These are phyloP conservation scores for Graphium colonna DNA, from an alignment of 2,888 invertebrate species.

Conservation along the genomic window DNA sequence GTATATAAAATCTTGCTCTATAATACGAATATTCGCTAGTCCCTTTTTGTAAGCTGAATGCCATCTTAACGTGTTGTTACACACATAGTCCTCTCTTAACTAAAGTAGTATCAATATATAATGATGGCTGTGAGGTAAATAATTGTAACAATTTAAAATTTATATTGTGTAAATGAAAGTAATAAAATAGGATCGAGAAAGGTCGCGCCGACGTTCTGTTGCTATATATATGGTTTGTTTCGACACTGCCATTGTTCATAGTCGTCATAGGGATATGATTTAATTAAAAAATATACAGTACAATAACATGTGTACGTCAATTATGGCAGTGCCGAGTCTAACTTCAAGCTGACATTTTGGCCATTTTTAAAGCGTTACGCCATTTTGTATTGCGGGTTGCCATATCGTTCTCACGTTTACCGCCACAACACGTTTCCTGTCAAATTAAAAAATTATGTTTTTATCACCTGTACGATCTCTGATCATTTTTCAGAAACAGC, in stretches of 20 bases:
- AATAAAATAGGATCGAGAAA: conserved; percentile 57
- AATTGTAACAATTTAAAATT: conserved; percentile 76
- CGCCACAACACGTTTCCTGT: not conserved
- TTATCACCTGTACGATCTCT: not conserved
- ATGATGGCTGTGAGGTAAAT: conserved; percentile 80
- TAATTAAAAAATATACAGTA: too few relatives aligned
- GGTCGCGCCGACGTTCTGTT: conserved; percentile 48
- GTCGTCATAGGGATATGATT: not conserved
- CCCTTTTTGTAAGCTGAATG: conserved; percentile 72
- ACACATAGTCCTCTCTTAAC: conserved; percentile 73
- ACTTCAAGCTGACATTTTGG: conserved; percentile 23
- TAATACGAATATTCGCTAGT: conserved; percentile 73
- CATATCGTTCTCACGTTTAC: conserved; percentile 30
- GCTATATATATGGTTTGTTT: conserved; percentile 33
- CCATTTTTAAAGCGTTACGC: conserved; percentile 45
- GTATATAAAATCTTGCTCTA: conserved; percentile 56
- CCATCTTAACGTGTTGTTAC: conserved; percentile 74
- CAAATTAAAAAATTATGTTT: not conserved
- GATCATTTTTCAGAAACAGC: not conserved
- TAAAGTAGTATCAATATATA: conserved; percentile 79
- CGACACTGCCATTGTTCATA: conserved; percentile 33
- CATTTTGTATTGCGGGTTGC: conserved; percentile 57
- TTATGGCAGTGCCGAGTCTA: conserved; percentile 48
- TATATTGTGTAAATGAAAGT: conserved; percentile 73
- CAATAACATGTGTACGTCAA: conserved; percentile 10